Evolutionary conservation across 2,888 invertebrate species (phyloP), one percentile per base, ranked within the genome.

Genomic region (Mamestra brassicae): DNA sequence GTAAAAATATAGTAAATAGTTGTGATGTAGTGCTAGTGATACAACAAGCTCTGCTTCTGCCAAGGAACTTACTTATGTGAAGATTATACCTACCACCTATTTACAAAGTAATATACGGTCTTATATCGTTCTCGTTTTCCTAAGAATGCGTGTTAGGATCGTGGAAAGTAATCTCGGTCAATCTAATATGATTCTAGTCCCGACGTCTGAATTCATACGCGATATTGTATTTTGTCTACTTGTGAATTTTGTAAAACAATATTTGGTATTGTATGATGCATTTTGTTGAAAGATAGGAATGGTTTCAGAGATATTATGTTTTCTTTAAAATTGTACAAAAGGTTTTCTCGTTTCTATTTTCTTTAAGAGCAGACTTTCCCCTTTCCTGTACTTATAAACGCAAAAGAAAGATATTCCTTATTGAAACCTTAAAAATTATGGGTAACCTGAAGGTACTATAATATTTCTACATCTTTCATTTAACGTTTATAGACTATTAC

Each of bases 211-310:
- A 52, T 52, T 66, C 52, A 38, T 61, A 71, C 42, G 54, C 38
- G n/a, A 81, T 66, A 74, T 81, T 81, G 57, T 75, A 62, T 58
- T 47, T 36, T 42, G 47, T 64, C 26, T 38, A 45, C 62, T 75
- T 54, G 34, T 62, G 62, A 63, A 80, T 77, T 26, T 73, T n/a
- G 26, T 57, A 4, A 54, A 52, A 47, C 38, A 62, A 63, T 38
- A 36, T 80, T 65, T 38, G 15, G 52, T 38, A 11, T 55, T 52
- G 26, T 52, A 7, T 7, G 52, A 17, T 6, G 10, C 36, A 34
- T 54, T 13, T 62, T 62, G 6, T 50, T 13, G 36, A n/a, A 0
- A 15, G n/a, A 42, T 45, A 15, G 7, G 2, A 26, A 26, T 26
- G 26, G 26, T 26, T 26, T 58, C 52, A 4, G 3, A 1, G 45